Base-by-base conservation (phyloP, 2,888 invertebrate genomes). In the Drosophila flavopinicola region DNA sequence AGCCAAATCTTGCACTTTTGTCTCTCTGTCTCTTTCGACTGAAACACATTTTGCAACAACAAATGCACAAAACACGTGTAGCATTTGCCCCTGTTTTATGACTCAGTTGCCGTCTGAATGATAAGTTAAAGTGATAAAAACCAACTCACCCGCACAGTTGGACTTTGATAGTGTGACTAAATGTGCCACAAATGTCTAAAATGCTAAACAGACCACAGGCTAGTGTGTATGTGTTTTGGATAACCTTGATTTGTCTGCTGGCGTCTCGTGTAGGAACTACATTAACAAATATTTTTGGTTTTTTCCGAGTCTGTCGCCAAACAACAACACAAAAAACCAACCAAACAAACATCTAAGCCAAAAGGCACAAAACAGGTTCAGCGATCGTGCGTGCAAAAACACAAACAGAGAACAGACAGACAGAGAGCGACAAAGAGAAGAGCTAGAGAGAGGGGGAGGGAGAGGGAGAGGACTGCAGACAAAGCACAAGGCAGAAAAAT, bases 211-310 rank as follows among this genome's bases (percentile, higher is more conserved):
- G 29, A 17, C 23, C 48, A 10, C 6, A 10, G 7, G 25, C 29
- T 5, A n/a, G 13, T 52, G 10, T 45, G n/a, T 15, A 20, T 47
- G 44, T 48, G 11, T 49, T 35, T 56, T 27, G 27, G 47, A 72
- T 74, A 68, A 71, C 75, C 71, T 71, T 71, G 71, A 68, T 74
- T 68, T 63, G 71, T 63, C 63, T 63, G 75, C 57, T 74, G 49
- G 33, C 45, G 29, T 47, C 20, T 35, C 27, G n/a, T n/a, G n/a
- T n/a, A n/a, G 38, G 39, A 52, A 30, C 15, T 13, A 24, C 13
- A 49, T 20, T 6, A 37, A 41, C 37, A 35, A 15, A 27, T 30
- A 42, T 51, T 54, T 67, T 47, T 6, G 37, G n/a, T 13, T 15
- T 38, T 24, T 24, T 35, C 41, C 32, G 44, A 39, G 37, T 49